Evolutionary conservation across 1,140 invertebrate species (phyloP), one percentile per base, ranked within the genome.

Genomic region (Mycetomoellerius zeteki): DNA sequence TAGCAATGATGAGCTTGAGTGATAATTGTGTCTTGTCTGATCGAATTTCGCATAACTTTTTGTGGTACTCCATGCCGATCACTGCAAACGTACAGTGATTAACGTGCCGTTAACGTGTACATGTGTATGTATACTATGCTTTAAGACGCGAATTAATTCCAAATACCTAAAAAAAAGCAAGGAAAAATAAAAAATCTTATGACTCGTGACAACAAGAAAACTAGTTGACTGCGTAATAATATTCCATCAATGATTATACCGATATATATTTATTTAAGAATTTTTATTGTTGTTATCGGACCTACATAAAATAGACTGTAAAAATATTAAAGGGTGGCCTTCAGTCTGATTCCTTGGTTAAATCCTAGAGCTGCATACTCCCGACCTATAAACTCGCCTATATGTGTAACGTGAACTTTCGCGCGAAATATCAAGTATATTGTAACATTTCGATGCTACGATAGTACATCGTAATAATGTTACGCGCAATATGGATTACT

Each of bases 221-320:
- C 89, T 93, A 94, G 93, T 94, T 94, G 92, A 94, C 92, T 94
- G 92, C 93, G 88, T 93, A 94, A 93, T 90, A 93, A 92, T 94
- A 94, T 94, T 94, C 93, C 92, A 94, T 93, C 92, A 91, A 93
- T 91, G 89, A 94, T 93, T 93, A 94, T 92, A 92, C 91, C 91
- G 89, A 94, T 94, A 93, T 94, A 93, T 94, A 94, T 94, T 94
- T 94, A 94, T 94, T 94, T 94, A 94, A 94, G 92, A 94, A 94
- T 94, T 94, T 94, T 94, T 94, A 94, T 94, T 94, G 90, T 92
- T 94, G 92, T 94, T 94, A 94, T 93, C 93, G 91, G 94, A 94
- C 91, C 93, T 92, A 92, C 92, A 94, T 93, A 92, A 94, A 94
- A 94, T 94, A 94, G 93, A 94, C 92, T 94, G 92, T 94, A 93